Percentiles rank a stretch among this genome's conserved stretches.
Conservation (phyloP, 2,113 vertebrate genomes). For the Pomatostomus ruficeps region DNA sequence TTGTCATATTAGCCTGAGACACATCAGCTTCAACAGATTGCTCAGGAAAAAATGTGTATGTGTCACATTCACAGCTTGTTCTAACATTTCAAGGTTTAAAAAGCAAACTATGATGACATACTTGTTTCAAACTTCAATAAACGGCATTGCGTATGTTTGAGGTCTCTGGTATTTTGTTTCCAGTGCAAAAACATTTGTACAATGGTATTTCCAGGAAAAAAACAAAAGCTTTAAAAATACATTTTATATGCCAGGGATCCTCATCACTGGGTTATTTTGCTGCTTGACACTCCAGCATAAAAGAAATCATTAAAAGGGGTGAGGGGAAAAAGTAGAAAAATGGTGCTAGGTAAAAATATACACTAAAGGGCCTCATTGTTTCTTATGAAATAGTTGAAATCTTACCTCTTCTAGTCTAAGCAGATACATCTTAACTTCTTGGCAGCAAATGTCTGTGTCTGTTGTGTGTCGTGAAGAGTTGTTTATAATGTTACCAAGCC, state of each 20-base stretch:
- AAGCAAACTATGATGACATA: not conserved
- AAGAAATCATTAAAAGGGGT: not conserved
- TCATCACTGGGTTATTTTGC: not conserved
- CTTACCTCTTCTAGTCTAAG: not conserved
- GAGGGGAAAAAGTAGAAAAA: not conserved
- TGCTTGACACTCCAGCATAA: not conserved
- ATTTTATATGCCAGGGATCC: not conserved
- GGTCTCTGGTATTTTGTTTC: not conserved
- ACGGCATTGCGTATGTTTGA: conserved; percentile 3
- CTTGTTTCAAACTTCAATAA: conserved; percentile 57
- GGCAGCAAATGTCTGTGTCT: not conserved
- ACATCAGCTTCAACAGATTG: not conserved
- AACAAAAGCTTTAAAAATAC: not conserved
- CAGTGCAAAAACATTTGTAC: not conserved
- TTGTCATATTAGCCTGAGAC: not conserved
- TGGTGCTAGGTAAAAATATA: not conserved
- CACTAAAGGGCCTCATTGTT: not conserved
- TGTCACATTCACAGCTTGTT: conserved; percentile 9
- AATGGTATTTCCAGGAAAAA: not conserved
- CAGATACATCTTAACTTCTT: not conserved
- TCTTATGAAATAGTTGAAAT: not conserved
- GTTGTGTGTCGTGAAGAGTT: not conserved
- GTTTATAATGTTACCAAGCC: not conserved
- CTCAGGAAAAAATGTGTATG: conserved; percentile 13
- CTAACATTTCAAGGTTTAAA: not conserved